Percentiles rank a stretch among this genome's conserved stretches.
Evolutionary conservation across 2,113 vertebrate genomes (phyloP).

Genomic region (Spermophilus dauricus): DNA sequence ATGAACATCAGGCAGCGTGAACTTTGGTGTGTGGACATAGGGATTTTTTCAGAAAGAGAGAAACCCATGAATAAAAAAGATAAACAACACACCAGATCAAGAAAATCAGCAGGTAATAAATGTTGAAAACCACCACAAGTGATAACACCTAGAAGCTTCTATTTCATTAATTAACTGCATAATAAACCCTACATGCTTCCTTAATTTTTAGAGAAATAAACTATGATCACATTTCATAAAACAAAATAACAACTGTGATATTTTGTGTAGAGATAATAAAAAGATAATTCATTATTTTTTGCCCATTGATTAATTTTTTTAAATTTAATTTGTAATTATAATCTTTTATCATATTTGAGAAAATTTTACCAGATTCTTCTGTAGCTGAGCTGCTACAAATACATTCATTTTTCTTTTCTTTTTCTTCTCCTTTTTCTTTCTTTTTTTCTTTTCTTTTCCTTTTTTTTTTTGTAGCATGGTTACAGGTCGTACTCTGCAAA

Average conservation of each 20-base stretch:
- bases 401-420: not conserved
- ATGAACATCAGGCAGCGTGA: not conserved
- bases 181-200: not conserved
- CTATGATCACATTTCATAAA: not conserved
- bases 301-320: not conserved
- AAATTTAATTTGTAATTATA: not conserved
- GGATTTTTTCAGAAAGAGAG: not conserved
- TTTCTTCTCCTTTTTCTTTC: too few relatives aligned
- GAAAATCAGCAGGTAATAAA: not conserved
- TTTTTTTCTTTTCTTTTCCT: too few relatives aligned
- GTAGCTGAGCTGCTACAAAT: not conserved
- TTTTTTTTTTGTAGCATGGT: not conserved
- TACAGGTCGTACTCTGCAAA: not conserved
- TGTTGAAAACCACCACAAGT: not conserved
- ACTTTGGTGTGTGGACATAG: not conserved
- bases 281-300: not conserved
- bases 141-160: not conserved
- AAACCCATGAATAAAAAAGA: not conserved
- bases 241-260: not conserved
- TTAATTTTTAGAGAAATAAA: not conserved
- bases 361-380: not conserved
- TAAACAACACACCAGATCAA: not conserved
- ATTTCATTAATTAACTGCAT: not conserved
- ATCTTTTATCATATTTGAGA: not conserved
- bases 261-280: not conserved